These are phyloP conservation scores for Clarias laeviceps DNA, from an alignment of 2,797 vertebrate genomes.

Conservation along the genomic window DNA sequence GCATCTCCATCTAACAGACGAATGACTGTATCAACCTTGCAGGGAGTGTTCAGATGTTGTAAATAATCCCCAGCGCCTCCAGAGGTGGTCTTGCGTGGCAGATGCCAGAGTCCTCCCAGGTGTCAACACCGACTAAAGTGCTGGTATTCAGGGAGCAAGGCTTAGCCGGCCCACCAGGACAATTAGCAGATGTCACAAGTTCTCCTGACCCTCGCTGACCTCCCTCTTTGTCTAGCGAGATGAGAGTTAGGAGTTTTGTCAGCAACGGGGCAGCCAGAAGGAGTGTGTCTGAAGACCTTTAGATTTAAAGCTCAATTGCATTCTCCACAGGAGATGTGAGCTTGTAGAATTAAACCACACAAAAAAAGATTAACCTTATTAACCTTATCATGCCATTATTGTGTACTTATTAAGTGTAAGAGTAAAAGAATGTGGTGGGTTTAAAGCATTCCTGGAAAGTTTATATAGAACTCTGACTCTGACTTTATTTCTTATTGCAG, in stretches of 20 bases:
- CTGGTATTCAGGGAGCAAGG: constrained; percentile 56
- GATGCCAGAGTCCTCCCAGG: constrained; percentile 61
- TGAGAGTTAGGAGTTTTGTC: constrained; percentile 22
- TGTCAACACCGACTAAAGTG: constrained; percentile 61
- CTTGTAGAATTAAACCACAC: constrained; percentile 26
- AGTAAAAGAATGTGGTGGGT: not conserved
- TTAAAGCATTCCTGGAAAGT: not conserved
- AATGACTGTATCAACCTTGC: constrained; percentile 9
- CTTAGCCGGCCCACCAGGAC: constrained; percentile 68
- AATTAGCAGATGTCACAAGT: constrained; percentile 78
- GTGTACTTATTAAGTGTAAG: not conserved
- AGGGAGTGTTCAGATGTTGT: constrained; percentile 40
- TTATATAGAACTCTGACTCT: not conserved
- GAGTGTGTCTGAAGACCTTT: constrained; percentile 51
- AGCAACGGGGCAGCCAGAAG: constrained; percentile 47
- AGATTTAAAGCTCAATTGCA: constrained; percentile 31
- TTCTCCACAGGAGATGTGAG: constrained; percentile 32
- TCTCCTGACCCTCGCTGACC: constrained; percentile 73
- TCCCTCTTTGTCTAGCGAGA: constrained; percentile 50
- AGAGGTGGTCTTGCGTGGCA: constrained; percentile 59
- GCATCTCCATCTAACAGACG: not conserved
- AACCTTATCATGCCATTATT: constrained; percentile 28
- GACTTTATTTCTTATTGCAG: not conserved
- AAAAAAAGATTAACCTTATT: constrained; percentile 52
- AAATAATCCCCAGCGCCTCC: constrained; percentile 57